These are phyloP conservation scores for Plectropomus leopardus DNA, from an alignment of 2,113 vertebrate genomes.

Conservation along the genomic window DNA sequence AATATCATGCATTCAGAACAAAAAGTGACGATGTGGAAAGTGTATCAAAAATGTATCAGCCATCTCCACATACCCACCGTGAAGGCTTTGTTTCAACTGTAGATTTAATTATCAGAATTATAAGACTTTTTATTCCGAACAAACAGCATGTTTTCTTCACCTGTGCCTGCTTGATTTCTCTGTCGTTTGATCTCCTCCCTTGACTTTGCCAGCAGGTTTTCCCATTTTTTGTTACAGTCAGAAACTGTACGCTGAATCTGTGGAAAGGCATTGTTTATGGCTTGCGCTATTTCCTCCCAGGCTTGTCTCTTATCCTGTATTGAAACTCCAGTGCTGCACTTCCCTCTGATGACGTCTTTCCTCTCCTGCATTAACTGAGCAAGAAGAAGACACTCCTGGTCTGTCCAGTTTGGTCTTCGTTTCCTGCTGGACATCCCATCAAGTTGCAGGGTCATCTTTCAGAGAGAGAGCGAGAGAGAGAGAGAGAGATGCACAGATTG, in stretches of 20 bases:
- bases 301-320: conserved; percentile 63
- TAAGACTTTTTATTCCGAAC: not conserved
- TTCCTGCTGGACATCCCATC: conserved; percentile 60
- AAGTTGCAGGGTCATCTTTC: conserved; percentile 41
- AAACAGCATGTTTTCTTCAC: conserved; percentile 23
- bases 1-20: not conserved
- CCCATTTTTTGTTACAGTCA: conserved; percentile 77
- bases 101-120: conserved; percentile 15
- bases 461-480: not conserved
- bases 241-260: conserved; percentile 61
- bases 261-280: conserved; percentile 68
- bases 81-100: not conserved
- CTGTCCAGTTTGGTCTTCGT: conserved; percentile 72
- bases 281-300: conserved; percentile 65
- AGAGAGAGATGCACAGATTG: no score
- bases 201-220: conserved; percentile 73
- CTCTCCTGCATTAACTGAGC: conserved; percentile 64
- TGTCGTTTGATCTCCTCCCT: conserved; percentile 70
- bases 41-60: not conserved
- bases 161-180: conserved; percentile 47
- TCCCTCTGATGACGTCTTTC: conserved; percentile 64
- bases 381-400: conserved; percentile 70
- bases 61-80: not conserved
- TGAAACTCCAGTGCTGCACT: conserved; percentile 55
- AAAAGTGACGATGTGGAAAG: not conserved